Evolutionary conservation across 2,113 vertebrate genomes (phyloP), one percentile per base, ranked within the genome.

Genomic region (Oxyura jamaicensis): DNA sequence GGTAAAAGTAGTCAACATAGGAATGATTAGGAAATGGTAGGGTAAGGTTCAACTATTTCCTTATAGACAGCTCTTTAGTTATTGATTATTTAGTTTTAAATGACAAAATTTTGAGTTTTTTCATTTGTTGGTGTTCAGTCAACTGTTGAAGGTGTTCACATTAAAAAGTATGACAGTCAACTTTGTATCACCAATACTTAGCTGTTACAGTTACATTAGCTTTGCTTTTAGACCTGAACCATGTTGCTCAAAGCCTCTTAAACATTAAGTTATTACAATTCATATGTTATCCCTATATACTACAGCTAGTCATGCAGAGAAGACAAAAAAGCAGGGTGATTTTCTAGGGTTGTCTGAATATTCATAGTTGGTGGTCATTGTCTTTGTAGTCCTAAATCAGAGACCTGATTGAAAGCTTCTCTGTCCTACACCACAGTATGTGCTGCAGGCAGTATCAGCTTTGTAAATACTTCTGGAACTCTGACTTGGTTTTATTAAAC

Each of bases 211-310:
- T 75, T 77, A 59, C 42, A 1, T 81, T 71, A 81, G 4, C 15
- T 88, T 86, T 5, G 1, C 46, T 93, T 89, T 91, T 81, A 75
- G 56, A 65, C 67, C 31, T 76, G 60, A 36, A 35, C 8, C 42
- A 55, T 69, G 48, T 50, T 96, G 67, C 85, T 71, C 71, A 73
- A 71, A 91, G 53, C 16, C 53, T 90, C 87, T 88, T 60, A 94
- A 91, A 53, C 16, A 44, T 69, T 42, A 60, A 29, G 18, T 56
- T 75, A 78, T 68, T 75, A 72, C 35, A 82, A 86, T 86, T 29
- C 35, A 79, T 92, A 81, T 93, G 93, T 95, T 94, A 93, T 91
- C 36, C 65, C 58, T 60, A 83, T 26, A 73, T 75, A 88, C 83
- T 85, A 85, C 90, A 90, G 53, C 74, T 71, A 74, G 68, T 86